Percentiles rank a stretch among this genome's conserved stretches.
Evolutionary conservation across 2,888 invertebrate species (phyloP).

Genomic region (Athalia cordata): DNA sequence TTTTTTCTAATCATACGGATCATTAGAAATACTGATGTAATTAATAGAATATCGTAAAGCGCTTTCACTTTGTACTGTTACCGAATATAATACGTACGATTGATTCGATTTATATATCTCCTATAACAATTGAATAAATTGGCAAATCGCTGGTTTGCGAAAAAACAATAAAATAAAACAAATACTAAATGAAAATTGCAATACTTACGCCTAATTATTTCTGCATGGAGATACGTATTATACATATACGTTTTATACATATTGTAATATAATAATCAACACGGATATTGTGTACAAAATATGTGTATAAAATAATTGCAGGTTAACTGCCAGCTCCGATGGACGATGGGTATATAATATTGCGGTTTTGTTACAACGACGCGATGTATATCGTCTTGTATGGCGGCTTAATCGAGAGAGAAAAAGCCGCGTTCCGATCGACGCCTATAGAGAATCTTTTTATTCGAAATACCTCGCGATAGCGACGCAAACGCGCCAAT

Average conservation of each 20-base stretch:
- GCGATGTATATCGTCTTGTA: constrained; percentile 46
- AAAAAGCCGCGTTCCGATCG: constrained; percentile 35
- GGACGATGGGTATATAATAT: constrained; percentile 39
- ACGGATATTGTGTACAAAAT: too few relatives aligned
- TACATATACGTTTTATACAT: too few relatives aligned
- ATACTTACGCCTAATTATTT: neutral
- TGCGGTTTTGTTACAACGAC: constrained; percentile 56
- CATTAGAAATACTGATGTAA: neutral
- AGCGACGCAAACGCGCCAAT: constrained; percentile 36
- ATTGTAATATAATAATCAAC: neutral
- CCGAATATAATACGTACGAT: neutral
- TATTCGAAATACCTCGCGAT: constrained; percentile 33
- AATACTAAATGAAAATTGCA: neutral
- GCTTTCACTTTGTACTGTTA: neutral
- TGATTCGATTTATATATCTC: neutral
- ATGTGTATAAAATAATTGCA: neutral
- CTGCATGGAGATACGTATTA: too few relatives aligned
- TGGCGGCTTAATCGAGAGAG: constrained; percentile 35
- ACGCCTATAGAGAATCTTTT: constrained; percentile 12
- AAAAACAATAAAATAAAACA: too few relatives aligned
- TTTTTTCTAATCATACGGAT: neutral
- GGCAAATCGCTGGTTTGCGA: too few relatives aligned
- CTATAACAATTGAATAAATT: neutral
- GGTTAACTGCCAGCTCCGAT: neutral
- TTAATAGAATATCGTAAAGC: neutral